These are phyloP conservation scores for Setophaga petechia DNA, from an alignment of 2,113 vertebrate genomes.

Conservation along the genomic window DNA sequence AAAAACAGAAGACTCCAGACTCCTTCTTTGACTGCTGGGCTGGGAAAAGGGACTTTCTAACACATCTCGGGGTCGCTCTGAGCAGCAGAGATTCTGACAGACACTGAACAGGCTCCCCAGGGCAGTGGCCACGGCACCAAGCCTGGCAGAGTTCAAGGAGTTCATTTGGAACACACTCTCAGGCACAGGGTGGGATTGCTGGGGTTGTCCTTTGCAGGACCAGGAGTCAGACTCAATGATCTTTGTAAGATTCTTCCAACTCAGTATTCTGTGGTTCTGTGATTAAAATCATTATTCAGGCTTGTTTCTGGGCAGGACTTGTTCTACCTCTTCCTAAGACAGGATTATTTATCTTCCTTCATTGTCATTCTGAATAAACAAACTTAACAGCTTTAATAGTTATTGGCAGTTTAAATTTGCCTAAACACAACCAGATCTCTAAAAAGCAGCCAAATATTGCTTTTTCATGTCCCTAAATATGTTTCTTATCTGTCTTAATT, in stretches of 20 bases:
- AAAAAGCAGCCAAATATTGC: not conserved
- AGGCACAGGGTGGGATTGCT: not conserved
- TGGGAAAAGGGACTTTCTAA: no score
- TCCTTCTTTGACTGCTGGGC: no score
- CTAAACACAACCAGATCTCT: not conserved
- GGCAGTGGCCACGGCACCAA: not conserved
- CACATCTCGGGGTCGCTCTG: no score
- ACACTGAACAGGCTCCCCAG: not conserved
- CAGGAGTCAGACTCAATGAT: not conserved
- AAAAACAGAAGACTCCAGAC: no score
- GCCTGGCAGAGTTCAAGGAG: not conserved
- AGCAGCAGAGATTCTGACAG: no score
- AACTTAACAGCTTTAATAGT: not conserved
- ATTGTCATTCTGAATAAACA: not conserved
- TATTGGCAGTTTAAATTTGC: not conserved
- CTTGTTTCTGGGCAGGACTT: not conserved
- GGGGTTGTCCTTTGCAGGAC: not conserved
- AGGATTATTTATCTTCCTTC: not conserved
- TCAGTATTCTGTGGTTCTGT: not conserved
- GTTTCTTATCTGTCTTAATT: not conserved
- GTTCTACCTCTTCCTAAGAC: not conserved
- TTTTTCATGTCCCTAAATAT: not conserved
- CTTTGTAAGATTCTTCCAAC: not conserved
- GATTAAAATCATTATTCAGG: not conserved
- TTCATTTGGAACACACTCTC: accelerated